Conservation (phyloP, 2,797 vertebrate species). For the Aselliscus stoliczkanus region DNA sequence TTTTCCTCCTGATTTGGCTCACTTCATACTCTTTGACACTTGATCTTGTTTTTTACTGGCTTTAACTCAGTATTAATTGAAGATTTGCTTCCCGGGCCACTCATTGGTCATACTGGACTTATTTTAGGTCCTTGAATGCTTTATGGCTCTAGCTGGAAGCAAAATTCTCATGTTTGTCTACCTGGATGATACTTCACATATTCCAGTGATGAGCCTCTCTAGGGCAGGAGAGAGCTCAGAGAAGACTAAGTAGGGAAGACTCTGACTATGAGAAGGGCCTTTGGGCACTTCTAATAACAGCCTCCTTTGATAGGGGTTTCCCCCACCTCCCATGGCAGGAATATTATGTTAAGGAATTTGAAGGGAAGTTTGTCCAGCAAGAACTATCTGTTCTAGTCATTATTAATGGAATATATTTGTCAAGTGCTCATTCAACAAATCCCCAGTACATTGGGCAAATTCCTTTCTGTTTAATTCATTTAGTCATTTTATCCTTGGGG, state of each 20-base stretch:
- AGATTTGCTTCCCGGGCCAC: not conserved
- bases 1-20: not conserved
- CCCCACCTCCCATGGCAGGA: not conserved
- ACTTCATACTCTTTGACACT: not conserved
- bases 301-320: not conserved
- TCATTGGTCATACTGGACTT: not conserved
- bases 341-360: not conserved
- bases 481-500: not conserved
- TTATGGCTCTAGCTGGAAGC: not conserved
- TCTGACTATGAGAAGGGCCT: not conserved
- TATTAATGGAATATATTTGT: not conserved
- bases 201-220: not conserved
- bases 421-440: not conserved
- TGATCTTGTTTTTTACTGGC: not conserved
- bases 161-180: not conserved
- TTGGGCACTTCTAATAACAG: not conserved
- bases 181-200: not conserved
- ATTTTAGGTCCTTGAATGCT: not conserved
- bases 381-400: not conserved
- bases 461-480: not conserved
- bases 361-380: not conserved
- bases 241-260: not conserved
- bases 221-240: not conserved
- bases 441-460: not conserved
- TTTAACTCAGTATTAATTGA: not conserved